Base-by-base conservation (phyloP, 2,888 invertebrate species). In the Eutolmus rufibarbis region DNA sequence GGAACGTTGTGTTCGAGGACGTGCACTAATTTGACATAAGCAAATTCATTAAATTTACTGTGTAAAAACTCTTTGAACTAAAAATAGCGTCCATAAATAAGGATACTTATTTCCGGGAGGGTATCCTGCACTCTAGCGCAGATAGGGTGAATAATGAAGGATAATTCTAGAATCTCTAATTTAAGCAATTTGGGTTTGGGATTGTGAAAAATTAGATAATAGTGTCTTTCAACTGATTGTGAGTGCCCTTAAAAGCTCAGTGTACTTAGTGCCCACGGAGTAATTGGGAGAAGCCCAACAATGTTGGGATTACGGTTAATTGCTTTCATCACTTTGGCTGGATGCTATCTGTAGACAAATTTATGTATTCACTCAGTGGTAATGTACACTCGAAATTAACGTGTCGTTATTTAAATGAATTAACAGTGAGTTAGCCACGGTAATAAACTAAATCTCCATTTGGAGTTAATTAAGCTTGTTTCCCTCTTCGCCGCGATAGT, bases 391-490 rank as follows among this genome's bases (percentile, higher is more conserved):
- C 28, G 66, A 66, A 66, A 66, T 66, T 66, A 66, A 66, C 28
- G 19, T 66, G 66, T 66, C 66, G 34, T 37, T 78, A 78, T 40
- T 78, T 78, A 78, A 40, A 16, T 23, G 23, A 78, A 43, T 78
- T 40, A 78, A 14, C 14, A 78, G 19, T 2, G 40, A n/a, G 23
- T 43, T n/a, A 5, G 78, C 78, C 40, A n/a, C 46, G 12, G 40
- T 78, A 40, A 78, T 43, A 14, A 78, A 78, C 43, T 78, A 78
- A 78, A 78, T 78, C 78, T 78, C 23, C 78, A 78, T 78, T 43
- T 40, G 19, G 23, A 78, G 43, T 43, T 78, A 78, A 78, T 78
- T 78, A 78, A 78, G 14, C 4, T 14, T n/a, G 40, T 2, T 8
- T 0, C 66, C 66, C 66, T 14, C 7, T 4, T 5, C n/a, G 7